phyloP scores from a whole-genome alignment of 1,140 invertebrate genomes.

The Bombus ignitus region DNA sequence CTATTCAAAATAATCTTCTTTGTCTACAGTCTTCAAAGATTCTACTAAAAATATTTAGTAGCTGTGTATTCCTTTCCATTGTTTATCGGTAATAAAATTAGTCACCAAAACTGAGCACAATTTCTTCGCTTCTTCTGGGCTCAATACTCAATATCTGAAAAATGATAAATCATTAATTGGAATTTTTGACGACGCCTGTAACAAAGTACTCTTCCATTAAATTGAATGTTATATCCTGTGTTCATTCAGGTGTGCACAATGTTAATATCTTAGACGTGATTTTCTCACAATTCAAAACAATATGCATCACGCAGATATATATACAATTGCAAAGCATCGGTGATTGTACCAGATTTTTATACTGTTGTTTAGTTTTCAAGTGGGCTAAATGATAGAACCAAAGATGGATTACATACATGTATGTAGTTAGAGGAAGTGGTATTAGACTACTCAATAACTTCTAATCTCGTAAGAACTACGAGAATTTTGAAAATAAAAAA shows the following conservation, averaged over 20 bases:
- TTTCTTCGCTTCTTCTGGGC: neutral
- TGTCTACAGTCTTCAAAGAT: too few relatives aligned
- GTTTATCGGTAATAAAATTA: neutral
- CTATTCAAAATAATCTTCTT: neutral
- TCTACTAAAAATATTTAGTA: neutral
- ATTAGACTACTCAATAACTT: neutral
- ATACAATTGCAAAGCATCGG: neutral
- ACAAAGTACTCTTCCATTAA: too few relatives aligned
- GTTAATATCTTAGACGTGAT: neutral
- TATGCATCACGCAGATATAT: neutral
- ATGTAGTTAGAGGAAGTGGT: neutral
- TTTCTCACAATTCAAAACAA: neutral
- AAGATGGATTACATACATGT: neutral
- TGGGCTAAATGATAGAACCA: too few relatives aligned
- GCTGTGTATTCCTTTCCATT: neutral
- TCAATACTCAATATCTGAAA: neutral
- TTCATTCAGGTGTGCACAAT: neutral
- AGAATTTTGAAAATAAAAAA: too few relatives aligned
- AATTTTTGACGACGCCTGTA: neutral
- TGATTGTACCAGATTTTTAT: neutral
- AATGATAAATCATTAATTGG: neutral
- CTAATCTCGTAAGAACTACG: too few relatives aligned
- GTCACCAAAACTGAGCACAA: too few relatives aligned
- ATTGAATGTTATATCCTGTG: neutral
- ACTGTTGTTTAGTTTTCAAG: slow-evolving; percentile 3